These are phyloP conservation scores for Halictus ligatus DNA, from an alignment of 2,888 invertebrate species.

Conservation along the genomic window DNA sequence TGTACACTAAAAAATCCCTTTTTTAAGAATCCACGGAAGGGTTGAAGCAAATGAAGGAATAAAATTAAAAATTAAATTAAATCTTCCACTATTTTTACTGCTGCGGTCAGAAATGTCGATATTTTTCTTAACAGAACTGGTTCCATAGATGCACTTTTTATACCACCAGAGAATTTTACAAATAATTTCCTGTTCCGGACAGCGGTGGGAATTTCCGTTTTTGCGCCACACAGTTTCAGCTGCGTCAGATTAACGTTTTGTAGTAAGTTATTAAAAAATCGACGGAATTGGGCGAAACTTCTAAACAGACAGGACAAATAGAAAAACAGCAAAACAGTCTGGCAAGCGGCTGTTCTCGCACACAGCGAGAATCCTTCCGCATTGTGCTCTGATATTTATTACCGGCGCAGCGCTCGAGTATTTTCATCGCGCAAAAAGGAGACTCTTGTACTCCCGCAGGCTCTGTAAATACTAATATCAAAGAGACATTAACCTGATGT, in stretches of 20 bases:
- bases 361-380: not conserved
- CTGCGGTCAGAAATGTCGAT: too few relatives aligned
- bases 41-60: too few relatives aligned
- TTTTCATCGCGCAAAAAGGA: conserved; percentile 54
- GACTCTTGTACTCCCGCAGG: conserved; percentile 60
- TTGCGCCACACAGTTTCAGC: not conserved
- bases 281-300: not conserved
- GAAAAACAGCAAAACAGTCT: not conserved
- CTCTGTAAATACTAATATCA: conserved; percentile 64
- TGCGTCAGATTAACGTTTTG: not conserved
- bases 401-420: conserved; percentile 25
- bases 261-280: not conserved
- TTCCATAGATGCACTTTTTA: too few relatives aligned
- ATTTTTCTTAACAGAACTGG: too few relatives aligned
- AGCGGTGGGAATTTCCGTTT: not conserved
- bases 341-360: not conserved
- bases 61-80: too few relatives aligned
- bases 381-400: conserved; percentile 48
- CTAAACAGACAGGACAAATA: not conserved
- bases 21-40: too few relatives aligned
- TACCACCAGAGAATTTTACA: too few relatives aligned
- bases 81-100: too few relatives aligned
- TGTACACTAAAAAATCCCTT: too few relatives aligned
- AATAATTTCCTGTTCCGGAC: too few relatives aligned
- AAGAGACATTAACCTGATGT: conserved; percentile 48